Base-by-base conservation (phyloP, 92 coral and sea anemone species). In the Parazoanthus darwini region DNA sequence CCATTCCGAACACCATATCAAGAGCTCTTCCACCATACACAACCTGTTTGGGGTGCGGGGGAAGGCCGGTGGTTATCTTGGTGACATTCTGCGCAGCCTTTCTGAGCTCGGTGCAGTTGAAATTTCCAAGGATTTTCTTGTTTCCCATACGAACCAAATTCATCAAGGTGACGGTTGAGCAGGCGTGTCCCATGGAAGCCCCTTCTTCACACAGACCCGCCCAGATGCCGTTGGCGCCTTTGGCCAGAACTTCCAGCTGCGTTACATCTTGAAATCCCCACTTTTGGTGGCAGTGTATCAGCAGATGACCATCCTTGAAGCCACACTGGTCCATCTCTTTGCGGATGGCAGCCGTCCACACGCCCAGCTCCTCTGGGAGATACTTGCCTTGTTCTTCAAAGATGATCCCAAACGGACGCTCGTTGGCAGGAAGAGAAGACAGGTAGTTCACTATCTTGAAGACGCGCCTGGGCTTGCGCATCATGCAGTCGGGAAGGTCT, bases 331-430 rank as follows among this genome's bases (percentile, higher is more conserved):
- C 92, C 96, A 94, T 92, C 88, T 92, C 94, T 78, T 85, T 86
- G 7, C 96, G 94, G 35, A 94, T 50, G 33, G 91, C 94, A 38
- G 89, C 83, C 18, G 96, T 92, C 96, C 96, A 94, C 8, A 87
- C 94, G 2, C 94, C 94, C 70, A 94, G 78, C 91, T 94, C 96
- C 63, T 89, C 96, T 9, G 96, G 96, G 14, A 94, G 92, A 80
- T 90, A 88, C 90, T 94, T 94, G 22, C 96, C 96, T 68, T 86
- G 82, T 73, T 94, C 96, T 51, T 94, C 94, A 87, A 50, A 85
- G 36, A 94, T 20, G 86, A 82, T 82, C 54, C 92, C 94, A 82
- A 92, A 89, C 7, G 94, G 94, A 72, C 94, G 94, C 10, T 87
- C 68, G 0, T 82, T 23, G 5, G 66, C 72, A 4, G 83, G 84